Conservation (phyloP, 2,888 invertebrate species). For the Eupithecia centaureata region DNA sequence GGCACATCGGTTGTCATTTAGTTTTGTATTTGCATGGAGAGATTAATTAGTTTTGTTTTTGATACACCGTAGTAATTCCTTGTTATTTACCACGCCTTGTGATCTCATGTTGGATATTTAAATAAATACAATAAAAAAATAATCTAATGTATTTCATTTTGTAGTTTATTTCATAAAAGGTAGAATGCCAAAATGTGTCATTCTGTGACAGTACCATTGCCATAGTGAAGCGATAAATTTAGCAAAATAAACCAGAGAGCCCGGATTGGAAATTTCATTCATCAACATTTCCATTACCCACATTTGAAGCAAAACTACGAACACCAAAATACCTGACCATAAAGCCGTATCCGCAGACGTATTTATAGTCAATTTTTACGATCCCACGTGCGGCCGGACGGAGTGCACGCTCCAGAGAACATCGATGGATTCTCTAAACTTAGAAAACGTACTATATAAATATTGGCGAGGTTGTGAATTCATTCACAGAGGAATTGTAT, state of each 20-base stretch:
- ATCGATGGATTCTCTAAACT: slow-evolving; percentile 28
- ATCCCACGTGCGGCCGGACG: slow-evolving; percentile 32
- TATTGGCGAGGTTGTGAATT: slow-evolving; percentile 19
- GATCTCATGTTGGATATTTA: too few species aligned
- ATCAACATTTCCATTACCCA: neutral
- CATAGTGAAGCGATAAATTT: neutral
- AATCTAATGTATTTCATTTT: too few species aligned
- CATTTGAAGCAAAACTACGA: neutral
- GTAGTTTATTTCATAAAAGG: neutral
- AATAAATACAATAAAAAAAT: too few species aligned
- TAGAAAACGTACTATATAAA: slow-evolving; percentile 13
- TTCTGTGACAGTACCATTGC: neutral
- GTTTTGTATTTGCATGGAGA: too few species aligned
- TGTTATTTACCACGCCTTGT: too few species aligned
- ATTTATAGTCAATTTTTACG: slow-evolving; percentile 57
- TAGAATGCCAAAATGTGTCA: neutral
- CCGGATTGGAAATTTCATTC: neutral
- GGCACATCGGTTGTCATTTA: too few species aligned
- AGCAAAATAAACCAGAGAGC: neutral
- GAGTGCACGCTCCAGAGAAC: slow-evolving; percentile 36
- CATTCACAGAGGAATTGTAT: slow-evolving; percentile 12
- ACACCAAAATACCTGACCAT: slow-evolving; percentile 40
- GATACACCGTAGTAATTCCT: too few species aligned
- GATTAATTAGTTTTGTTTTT: too few species aligned
- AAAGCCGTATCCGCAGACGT: slow-evolving; percentile 49